Conservation (phyloP, 2,888 invertebrate species). For the Apotomis capreana region DNA sequence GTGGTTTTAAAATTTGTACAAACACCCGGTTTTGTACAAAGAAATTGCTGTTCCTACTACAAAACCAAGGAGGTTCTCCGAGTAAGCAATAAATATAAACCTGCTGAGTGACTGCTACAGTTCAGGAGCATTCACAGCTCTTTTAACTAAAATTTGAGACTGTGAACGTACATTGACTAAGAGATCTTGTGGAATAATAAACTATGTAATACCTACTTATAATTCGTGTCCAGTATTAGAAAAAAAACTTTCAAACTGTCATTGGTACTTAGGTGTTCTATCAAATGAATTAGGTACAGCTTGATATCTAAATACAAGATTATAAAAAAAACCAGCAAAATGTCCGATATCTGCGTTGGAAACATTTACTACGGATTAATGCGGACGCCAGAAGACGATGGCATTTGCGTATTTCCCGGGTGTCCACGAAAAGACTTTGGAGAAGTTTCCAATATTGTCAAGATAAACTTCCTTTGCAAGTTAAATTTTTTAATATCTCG, state of each 20-base stretch:
- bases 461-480: background rate
- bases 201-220: background rate
- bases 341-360: slow-evolving; percentile 16
- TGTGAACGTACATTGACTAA: slow-evolving; percentile 8
- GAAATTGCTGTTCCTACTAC: background rate
- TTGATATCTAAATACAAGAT: background rate
- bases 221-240: background rate
- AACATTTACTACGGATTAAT: slow-evolving; percentile 9
- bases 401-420: slow-evolving; percentile 11
- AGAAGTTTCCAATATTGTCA: background rate
- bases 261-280: background rate
- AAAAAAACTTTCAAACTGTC: slow-evolving; percentile 19
- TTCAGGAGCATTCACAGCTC: background rate
- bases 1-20: no score
- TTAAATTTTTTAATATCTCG: slow-evolving; percentile 1
- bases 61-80: background rate
- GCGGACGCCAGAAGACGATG: slow-evolving; percentile 20
- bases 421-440: no score
- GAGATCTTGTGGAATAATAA: background rate
- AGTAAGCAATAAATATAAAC: slow-evolving; percentile 40
- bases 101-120: slow-evolving; percentile 23
- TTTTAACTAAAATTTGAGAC: slow-evolving; percentile 33
- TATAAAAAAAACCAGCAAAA: slow-evolving; percentile 7
- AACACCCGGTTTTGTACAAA: slow-evolving; percentile 1
- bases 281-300: slow-evolving; percentile 7